Evolutionary conservation across 2,888 invertebrate genomes (phyloP).

Genomic region (Drosophila acutilabella): DNA sequence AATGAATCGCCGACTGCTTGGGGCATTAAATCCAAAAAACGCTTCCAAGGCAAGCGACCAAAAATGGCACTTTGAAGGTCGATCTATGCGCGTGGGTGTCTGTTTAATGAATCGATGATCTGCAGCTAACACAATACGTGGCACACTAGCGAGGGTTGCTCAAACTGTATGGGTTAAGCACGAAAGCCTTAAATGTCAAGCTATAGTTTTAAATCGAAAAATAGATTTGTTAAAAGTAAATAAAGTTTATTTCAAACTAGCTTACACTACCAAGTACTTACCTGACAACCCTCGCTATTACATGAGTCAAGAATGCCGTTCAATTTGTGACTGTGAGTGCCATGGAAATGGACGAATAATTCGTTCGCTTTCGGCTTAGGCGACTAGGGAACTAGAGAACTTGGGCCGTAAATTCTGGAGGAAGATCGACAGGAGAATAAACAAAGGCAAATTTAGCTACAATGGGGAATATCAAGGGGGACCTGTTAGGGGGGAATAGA

Average conservation of each 20-base stretch:
- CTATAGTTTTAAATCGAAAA: too few relatives aligned
- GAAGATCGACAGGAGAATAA: conserved; percentile 53
- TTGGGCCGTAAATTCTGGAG: conserved; percentile 62
- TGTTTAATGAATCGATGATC: conserved; percentile 66
- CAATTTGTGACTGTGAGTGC: conserved; percentile 59
- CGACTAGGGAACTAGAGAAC: conserved; percentile 19
- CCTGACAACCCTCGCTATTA: conserved; percentile 46
- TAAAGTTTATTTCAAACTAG: too few relatives aligned
- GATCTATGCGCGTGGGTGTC: conserved; percentile 63
- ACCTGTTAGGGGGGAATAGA: neutral
- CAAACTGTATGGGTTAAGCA: neutral
- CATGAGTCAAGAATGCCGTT: conserved; percentile 53
- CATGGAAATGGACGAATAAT: conserved; percentile 36
- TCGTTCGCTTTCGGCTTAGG: conserved; percentile 22
- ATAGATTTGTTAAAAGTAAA: too few relatives aligned
- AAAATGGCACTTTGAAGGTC: conserved; percentile 70
- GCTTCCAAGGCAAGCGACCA: conserved; percentile 50
- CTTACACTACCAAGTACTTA: neutral
- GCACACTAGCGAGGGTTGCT: conserved; percentile 37
- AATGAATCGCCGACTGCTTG: conserved; percentile 40
- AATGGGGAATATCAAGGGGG: neutral
- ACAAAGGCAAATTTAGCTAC: conserved; percentile 18
- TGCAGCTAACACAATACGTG: conserved; percentile 49
- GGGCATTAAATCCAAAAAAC: conserved; percentile 37
- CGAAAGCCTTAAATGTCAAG: neutral